Evolutionary conservation across 2,888 invertebrate species (phyloP).

Genomic region (Acleris emargana): DNA sequence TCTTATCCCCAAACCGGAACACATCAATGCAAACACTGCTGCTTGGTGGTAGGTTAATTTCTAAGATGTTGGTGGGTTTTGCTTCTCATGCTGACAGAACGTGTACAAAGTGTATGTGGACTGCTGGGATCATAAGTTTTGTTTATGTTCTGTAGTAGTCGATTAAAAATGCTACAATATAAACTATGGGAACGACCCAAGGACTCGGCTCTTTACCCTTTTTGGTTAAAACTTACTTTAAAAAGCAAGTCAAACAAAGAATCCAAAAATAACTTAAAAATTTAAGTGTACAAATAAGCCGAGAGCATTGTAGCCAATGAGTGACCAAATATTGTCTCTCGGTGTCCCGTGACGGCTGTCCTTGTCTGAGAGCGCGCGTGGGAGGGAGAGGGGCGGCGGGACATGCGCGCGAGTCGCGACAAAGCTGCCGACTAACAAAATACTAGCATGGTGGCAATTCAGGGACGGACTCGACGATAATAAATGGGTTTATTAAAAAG

Average conservation of each 20-base stretch:
- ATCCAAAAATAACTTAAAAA: constrained; percentile 50
- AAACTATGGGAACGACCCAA: too few relatives aligned
- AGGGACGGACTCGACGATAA: constrained; percentile 53
- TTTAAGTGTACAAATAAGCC: constrained; percentile 53
- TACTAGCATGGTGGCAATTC: constrained; percentile 80
- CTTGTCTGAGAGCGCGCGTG: constrained; percentile 42
- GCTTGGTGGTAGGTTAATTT: too few relatives aligned
- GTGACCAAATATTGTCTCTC: constrained; percentile 74
- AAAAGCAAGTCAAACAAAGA: constrained; percentile 42
- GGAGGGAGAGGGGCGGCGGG: constrained; percentile 48
- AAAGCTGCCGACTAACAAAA: constrained; percentile 81
- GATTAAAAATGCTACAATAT: too few relatives aligned
- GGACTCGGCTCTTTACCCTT: neutral
- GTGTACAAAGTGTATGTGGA: too few relatives aligned
- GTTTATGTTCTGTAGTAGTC: too few relatives aligned
- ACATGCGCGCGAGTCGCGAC: constrained; percentile 58
- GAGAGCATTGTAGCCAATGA: constrained; percentile 73
- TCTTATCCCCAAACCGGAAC: too few relatives aligned
- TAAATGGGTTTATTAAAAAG: neutral
- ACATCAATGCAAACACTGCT: too few relatives aligned
- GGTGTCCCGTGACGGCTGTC: constrained; percentile 62
- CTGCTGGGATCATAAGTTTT: too few relatives aligned
- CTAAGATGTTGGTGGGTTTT: too few relatives aligned
- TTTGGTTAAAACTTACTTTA: constrained; percentile 28
- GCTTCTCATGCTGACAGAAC: too few relatives aligned